These are phyloP conservation scores for Nycteola revayana DNA, from an alignment of 2,888 invertebrate genomes.

Conservation along the genomic window DNA sequence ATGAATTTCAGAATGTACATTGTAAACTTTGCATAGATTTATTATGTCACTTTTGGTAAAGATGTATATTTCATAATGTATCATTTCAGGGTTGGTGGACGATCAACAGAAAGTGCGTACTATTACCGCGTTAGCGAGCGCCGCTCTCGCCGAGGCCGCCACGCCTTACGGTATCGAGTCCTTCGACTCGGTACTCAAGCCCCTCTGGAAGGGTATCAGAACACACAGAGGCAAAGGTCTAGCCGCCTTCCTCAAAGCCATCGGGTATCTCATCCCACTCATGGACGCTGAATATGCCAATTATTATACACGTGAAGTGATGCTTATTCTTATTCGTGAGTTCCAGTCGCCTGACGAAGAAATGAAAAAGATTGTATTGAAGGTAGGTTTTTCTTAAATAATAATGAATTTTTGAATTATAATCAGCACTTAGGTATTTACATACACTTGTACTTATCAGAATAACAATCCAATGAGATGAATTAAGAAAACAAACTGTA, in stretches of 20 bases:
- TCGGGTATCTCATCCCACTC: conserved; percentile 98
- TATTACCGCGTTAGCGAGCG: conserved; percentile 98
- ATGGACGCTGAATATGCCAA: conserved; percentile 99
- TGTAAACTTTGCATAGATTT: not conserved
- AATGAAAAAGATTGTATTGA: conserved; percentile 99
- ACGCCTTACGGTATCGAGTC: conserved; percentile 99
- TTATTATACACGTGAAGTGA: conserved; percentile 99
- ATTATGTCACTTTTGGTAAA: not conserved
- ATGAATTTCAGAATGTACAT: too few species aligned
- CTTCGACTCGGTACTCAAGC: conserved; percentile 99
- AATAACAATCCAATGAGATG: too few species aligned
- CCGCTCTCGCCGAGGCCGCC: conserved; percentile 99
- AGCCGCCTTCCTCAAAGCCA: conserved; percentile 99
- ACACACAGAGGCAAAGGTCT: conserved; percentile 95
- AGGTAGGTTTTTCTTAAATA: too few species aligned
- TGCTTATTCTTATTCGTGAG: conserved; percentile 98
- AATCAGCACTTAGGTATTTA: too few species aligned
- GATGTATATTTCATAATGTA: not conserved
- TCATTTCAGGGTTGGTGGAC: conserved; percentile 91
- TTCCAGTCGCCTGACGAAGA: conserved; percentile 99
- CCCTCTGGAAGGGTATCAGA: conserved; percentile 99
- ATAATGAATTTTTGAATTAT: too few species aligned
- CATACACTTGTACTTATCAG: too few species aligned
- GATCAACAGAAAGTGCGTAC: conserved; percentile 99
- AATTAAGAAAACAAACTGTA: too few species aligned